Percentiles rank a stretch among this genome's conserved stretches.
These are phyloP conservation scores for Mythimna impura DNA, from an alignment of 2,888 invertebrate species.

Conservation along the genomic window DNA sequence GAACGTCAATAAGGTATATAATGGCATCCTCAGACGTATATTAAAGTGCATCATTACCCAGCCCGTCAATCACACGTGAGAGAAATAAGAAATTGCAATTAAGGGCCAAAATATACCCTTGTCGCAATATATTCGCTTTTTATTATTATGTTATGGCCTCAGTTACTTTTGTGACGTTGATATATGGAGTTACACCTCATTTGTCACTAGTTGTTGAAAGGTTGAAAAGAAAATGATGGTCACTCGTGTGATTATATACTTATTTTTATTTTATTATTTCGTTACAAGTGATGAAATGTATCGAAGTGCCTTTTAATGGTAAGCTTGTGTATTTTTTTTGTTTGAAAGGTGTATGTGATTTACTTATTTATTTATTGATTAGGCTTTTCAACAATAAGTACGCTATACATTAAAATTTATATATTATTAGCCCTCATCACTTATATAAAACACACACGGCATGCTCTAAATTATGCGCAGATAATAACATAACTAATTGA, in stretches of 20 bases:
- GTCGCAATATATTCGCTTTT: constrained; percentile 28
- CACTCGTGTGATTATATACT: constrained; percentile 30
- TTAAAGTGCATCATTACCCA: constrained; percentile 11
- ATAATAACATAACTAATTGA: too few species aligned
- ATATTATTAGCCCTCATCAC: too few species aligned
- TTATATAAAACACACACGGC: too few species aligned
- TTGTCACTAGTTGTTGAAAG: constrained; percentile 56
- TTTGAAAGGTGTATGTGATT: too few species aligned
- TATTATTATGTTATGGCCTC: constrained; percentile 40
- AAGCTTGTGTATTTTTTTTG: neutral
- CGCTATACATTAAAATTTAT: too few species aligned
- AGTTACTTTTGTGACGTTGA: constrained; percentile 56
- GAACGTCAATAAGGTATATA: neutral
- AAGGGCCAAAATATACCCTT: constrained; percentile 24
- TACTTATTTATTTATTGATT: too few species aligned
- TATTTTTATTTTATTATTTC: constrained; percentile 19
- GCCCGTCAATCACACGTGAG: constrained; percentile 17
- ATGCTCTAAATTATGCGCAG: too few species aligned
- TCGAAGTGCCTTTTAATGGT: neutral
- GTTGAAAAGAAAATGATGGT: constrained; percentile 50
- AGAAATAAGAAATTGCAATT: constrained; percentile 37
- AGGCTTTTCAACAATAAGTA: too few species aligned
- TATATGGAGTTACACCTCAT: constrained; percentile 55
- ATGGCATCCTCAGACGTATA: neutral
- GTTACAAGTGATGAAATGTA: neutral